phyloP scores from a whole-genome alignment of 2,113 vertebrate species.

The Damaliscus lunatus region DNA sequence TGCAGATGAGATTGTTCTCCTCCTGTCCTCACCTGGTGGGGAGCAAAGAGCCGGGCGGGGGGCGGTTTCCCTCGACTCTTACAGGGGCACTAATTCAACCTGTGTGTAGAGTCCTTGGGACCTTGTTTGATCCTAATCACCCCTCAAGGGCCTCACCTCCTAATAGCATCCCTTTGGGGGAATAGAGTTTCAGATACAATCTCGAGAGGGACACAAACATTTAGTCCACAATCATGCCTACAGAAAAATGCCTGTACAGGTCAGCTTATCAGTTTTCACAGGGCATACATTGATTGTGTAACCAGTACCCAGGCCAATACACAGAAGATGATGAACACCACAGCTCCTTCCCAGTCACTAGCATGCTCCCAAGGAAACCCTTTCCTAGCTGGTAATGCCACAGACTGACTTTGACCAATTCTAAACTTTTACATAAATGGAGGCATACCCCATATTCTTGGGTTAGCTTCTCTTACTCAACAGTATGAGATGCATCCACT shows the following conservation, averaged over 20 bases:
- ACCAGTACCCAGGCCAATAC: not conserved
- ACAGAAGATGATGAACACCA: not conserved
- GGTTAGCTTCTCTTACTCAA: not conserved
- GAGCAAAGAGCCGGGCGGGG: not conserved
- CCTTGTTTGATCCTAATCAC: not conserved
- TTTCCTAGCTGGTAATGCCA: not conserved
- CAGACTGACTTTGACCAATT: not conserved
- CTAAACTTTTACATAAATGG: not conserved
- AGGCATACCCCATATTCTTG: not conserved
- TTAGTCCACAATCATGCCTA: not conserved
- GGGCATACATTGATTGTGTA: rapidly evolving
- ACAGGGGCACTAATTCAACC: not conserved
- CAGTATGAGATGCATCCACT: not conserved
- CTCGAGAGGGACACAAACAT: not conserved
- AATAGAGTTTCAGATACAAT: not conserved
- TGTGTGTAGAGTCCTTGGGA: not conserved
- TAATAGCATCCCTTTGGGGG: not conserved
- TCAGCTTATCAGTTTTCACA: not conserved
- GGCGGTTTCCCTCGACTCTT: rapidly evolving
- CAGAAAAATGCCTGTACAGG: not conserved
- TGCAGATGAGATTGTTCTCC: not conserved
- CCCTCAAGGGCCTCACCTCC: not conserved
- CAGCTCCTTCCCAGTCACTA: not conserved
- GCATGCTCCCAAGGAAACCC: not conserved
- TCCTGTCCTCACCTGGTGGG: not conserved